These are phyloP conservation scores for Ariopsis seemanni DNA, from an alignment of 2,113 vertebrate genomes.

Conservation along the genomic window DNA sequence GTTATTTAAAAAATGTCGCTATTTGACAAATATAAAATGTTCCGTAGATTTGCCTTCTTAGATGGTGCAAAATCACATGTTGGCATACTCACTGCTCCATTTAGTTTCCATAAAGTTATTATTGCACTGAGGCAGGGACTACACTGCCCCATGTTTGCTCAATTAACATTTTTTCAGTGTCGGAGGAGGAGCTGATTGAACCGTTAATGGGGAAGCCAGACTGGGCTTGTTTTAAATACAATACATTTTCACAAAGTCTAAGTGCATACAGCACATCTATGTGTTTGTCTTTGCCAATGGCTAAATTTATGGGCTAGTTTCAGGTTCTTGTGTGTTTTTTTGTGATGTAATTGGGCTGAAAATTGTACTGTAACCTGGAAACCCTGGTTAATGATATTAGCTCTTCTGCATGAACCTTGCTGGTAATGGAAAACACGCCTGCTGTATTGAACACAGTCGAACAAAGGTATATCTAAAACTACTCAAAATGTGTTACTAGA, in stretches of 20 bases:
- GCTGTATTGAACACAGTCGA: neutral
- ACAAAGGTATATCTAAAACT: too few relatives aligned
- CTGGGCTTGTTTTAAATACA: too few relatives aligned
- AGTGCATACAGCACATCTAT: too few relatives aligned
- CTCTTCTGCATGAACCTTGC: neutral
- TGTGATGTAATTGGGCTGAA: neutral
- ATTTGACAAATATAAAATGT: neutral
- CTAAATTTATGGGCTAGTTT: neutral
- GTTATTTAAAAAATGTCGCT: neutral
- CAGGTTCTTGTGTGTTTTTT: neutral
- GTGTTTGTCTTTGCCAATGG: too few relatives aligned
- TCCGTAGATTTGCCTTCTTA: neutral
- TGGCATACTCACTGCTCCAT: neutral
- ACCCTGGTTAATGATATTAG: neutral
- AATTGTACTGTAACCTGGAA: neutral
- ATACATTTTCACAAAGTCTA: too few relatives aligned
- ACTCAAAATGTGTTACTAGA: neutral
- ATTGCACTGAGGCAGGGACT: neutral
- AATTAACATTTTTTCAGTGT: neutral
- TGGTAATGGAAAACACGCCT: neutral
- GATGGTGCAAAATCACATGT: neutral
- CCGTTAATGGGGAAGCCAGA: neutral
- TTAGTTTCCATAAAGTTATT: neutral
- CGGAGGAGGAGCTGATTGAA: neutral
- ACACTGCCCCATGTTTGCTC: too few relatives aligned